Conservation (phyloP, 1,140 invertebrate genomes). For the Cheumatopsyche charites region DNA sequence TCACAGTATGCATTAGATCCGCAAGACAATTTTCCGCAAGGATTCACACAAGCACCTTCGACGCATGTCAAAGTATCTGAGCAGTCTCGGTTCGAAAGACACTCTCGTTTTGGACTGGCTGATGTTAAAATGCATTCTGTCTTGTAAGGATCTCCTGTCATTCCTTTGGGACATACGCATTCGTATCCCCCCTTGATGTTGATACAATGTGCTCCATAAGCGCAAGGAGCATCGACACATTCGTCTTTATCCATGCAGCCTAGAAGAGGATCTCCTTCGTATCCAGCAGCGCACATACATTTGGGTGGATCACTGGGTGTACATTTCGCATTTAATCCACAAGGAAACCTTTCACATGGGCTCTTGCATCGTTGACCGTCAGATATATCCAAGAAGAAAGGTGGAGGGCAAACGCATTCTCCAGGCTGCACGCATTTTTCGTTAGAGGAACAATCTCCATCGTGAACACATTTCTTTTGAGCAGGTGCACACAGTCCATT, state of each 20-base stretch:
- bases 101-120: slow-evolving; percentile 64
- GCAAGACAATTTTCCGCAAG: slow-evolving; percentile 78
- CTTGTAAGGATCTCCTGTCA: slow-evolving; percentile 83
- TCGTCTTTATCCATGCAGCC: slow-evolving; percentile 88
- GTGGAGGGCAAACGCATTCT: slow-evolving; percentile 86
- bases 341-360: slow-evolving; percentile 85
- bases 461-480: slow-evolving; percentile 78
- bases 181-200: slow-evolving; percentile 84
- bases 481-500: slow-evolving; percentile 78
- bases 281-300: slow-evolving; percentile 86
- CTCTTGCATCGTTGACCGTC: slow-evolving; percentile 87
- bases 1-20: slow-evolving; percentile 86
- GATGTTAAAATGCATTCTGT: slow-evolving; percentile 66
- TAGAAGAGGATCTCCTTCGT: slow-evolving; percentile 79
- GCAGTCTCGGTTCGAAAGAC: slow-evolving; percentile 76
- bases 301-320: slow-evolving; percentile 86
- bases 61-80: slow-evolving; percentile 79
- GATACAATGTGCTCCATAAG: slow-evolving; percentile 82
- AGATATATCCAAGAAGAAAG: slow-evolving; percentile 80
- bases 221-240: slow-evolving; percentile 78
- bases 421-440: slow-evolving; percentile 91
- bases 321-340: slow-evolving; percentile 92
- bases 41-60: slow-evolving; percentile 78
- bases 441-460: slow-evolving; percentile 82
- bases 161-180: slow-evolving; percentile 82